Evolutionary conservation across 2,888 invertebrate species (phyloP).

Genomic region (Apoda limacodes): DNA sequence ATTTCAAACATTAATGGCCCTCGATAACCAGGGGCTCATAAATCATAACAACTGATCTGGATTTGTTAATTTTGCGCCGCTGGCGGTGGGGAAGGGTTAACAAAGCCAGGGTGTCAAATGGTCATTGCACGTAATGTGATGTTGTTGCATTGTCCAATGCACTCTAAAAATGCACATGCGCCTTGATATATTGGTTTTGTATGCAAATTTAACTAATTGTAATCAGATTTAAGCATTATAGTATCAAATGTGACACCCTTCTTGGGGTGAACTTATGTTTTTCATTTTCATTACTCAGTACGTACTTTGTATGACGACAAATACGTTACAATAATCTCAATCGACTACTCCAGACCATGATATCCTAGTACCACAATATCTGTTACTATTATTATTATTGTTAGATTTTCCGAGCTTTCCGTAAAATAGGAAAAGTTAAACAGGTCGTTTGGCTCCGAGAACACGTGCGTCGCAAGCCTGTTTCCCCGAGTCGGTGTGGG

Average conservation of each 20-base stretch:
- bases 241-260: conserved; percentile 21
- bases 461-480: conserved; percentile 43
- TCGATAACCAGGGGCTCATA: conserved; percentile 44
- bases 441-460: conserved; percentile 56
- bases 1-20: conserved; percentile 36
- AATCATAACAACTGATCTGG: conserved; percentile 57
- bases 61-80: conserved; percentile 49
- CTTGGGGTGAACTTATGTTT: conserved; percentile 22
- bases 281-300: conserved; percentile 29
- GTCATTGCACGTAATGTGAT: conserved; percentile 23
- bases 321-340: conserved; percentile 40
- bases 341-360: conserved; percentile 43
- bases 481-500: conserved; percentile 22
- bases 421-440: conserved; percentile 70
- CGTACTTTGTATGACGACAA: conserved; percentile 25
- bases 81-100: conserved; percentile 32
- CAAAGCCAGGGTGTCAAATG: conserved; percentile 20
- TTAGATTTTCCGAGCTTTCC: conserved; percentile 53
- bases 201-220: conserved; percentile 64
- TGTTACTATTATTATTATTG: conserved; percentile 60
- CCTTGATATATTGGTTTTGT: conserved; percentile 48
- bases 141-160: conserved; percentile 27
- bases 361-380: conserved; percentile 34
- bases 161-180: conserved; percentile 46
- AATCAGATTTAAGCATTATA: conserved; percentile 46